These are phyloP conservation scores for Papilio polytes DNA, from an alignment of 1,140 invertebrate genomes.

Conservation along the genomic window DNA sequence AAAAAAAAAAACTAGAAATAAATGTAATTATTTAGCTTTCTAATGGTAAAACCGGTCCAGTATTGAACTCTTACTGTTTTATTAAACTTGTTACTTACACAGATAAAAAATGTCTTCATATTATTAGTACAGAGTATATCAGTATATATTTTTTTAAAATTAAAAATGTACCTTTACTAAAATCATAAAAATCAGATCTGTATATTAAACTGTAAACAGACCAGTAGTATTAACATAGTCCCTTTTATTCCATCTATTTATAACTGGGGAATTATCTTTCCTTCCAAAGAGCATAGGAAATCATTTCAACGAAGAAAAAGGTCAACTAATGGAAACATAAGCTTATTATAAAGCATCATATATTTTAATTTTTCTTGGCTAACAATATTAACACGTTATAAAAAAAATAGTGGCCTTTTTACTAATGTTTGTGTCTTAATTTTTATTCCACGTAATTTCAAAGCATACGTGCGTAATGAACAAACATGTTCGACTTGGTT, in stretches of 20 bases:
- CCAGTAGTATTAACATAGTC: background rate
- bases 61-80: no score
- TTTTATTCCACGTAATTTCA: background rate
- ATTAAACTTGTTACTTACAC: no score
- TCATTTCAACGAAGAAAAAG: background rate
- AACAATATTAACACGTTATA: background rate
- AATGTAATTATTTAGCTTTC: no score
- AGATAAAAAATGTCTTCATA: no score
- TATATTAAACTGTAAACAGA: conserved; percentile 2
- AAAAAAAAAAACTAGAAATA: no score
- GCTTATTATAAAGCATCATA: background rate
- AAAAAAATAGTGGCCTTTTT: background rate
- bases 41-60: no score
- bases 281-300: background rate
- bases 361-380: background rate
- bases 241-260: background rate
- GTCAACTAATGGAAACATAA: background rate
- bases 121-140: no score
- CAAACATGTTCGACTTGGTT: background rate
- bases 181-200: background rate
- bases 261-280: background rate
- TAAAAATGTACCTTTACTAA: background rate
- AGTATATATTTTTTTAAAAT: background rate
- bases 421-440: background rate
- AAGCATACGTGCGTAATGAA: background rate